phyloP scores from a whole-genome alignment of 2,113 vertebrate genomes.

The Saguinus imperator region DNA sequence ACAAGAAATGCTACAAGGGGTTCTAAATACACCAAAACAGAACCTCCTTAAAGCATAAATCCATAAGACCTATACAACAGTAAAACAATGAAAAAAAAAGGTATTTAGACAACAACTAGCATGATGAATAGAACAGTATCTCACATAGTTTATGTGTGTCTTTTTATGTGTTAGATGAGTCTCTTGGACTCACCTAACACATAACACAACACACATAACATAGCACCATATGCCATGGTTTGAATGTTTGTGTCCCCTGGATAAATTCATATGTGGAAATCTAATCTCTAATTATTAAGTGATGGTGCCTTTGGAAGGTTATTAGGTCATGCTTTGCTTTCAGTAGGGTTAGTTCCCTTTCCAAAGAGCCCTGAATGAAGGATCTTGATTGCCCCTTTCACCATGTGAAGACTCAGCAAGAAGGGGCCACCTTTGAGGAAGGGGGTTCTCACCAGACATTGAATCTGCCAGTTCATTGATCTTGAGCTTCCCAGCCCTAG shows the following conservation, averaged over 20 bases:
- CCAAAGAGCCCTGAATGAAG: background rate
- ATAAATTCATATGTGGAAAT: background rate
- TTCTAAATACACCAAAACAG: too few relatives aligned
- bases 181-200: too few relatives aligned
- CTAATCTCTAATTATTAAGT: background rate
- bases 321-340: background rate
- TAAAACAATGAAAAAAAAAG: too few relatives aligned
- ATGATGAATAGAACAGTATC: too few relatives aligned
- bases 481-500: background rate
- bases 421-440: background rate
- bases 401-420: background rate
- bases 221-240: background rate
- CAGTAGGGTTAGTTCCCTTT: background rate
- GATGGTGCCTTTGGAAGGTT: background rate
- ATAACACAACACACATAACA: too few relatives aligned
- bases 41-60: too few relatives aligned
- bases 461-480: background rate
- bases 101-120: too few relatives aligned
- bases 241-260: too few relatives aligned
- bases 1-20: too few relatives aligned
- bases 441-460: background rate
- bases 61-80: too few relatives aligned
- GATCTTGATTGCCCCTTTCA: background rate
- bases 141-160: too few relatives aligned
- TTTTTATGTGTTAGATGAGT: too few relatives aligned